Evolutionary conservation across 2,797 vertebrate genomes (phyloP), one percentile per base, ranked within the genome.

Genomic region (Falco cherrug): DNA sequence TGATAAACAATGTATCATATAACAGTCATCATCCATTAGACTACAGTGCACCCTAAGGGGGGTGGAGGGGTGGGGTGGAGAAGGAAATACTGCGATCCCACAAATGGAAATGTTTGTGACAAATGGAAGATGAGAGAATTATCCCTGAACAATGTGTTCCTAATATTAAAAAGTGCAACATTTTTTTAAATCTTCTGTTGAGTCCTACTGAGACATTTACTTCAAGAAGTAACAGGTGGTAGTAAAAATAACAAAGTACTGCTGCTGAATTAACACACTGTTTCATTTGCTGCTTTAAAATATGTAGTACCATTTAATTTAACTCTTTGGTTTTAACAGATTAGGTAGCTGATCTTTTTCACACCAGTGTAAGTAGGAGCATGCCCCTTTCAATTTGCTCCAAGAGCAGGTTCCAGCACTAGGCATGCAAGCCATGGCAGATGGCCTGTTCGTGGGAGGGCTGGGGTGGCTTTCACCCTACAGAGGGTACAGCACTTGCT

Each of bases 151-250:
- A n/a, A 7, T 37, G 5, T 26, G 18, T 74, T 84, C 17, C 22
- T 25, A 89, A 13, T 28, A 48, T 33, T 79, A 53, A 50, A 68
- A 90, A 87, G 43, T 43, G 26, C 20, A 79, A 67, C 13, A 3
- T 6, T 9, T 70, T 57, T 88, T 76, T 51, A 3, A 53, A 33
- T 57, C 50, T 81, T 73, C 25, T 84, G 86, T 80, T 45, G 29
- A 71, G 48, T 69, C 50, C 51, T 65, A 11, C 8, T 51, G 50
- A 91, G 51, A 43, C 0, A 21, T 31, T 74, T 74, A 9, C 17
- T 92, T 94, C 45, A 43, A 75, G 87, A 84, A 80, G n/a, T 84
- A 91, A 63, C 31, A 17, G 43, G 11, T 26, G 33, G 45, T 14
- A 71, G 16, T 33, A 67, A 76, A 45, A 67, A 10, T 16, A 75